phyloP scores from a whole-genome alignment of 2,888 invertebrate genomes.

The Liodrosophila aerea region DNA sequence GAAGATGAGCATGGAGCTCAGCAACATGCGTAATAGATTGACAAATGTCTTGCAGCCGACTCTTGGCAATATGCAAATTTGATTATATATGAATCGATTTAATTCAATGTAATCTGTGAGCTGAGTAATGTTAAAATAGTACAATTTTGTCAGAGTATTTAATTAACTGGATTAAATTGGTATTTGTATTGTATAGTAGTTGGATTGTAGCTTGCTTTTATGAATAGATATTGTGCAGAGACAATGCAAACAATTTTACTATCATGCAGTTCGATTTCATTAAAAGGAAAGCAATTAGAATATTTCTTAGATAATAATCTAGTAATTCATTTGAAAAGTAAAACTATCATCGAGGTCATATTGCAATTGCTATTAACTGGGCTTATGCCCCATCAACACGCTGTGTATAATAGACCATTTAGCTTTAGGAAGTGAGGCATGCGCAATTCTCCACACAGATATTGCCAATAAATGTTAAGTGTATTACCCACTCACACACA shows the following conservation, averaged over 20 bases:
- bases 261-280: not conserved
- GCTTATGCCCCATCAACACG: constrained; percentile 40
- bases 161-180: too few relatives aligned
- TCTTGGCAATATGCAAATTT: too few relatives aligned
- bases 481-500: constrained; percentile 33
- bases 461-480: constrained; percentile 64
- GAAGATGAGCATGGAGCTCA: not conserved
- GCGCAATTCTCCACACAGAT: constrained; percentile 42
- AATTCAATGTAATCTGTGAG: not conserved
- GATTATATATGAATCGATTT: not conserved
- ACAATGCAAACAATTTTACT: constrained; percentile 2
- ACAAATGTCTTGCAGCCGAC: too few relatives aligned
- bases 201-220: too few relatives aligned
- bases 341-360: too few relatives aligned
- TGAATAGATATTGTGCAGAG: too few relatives aligned
- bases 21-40: too few relatives aligned
- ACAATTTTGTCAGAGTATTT: too few relatives aligned
- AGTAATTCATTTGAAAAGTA: too few relatives aligned
- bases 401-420: constrained; percentile 54
- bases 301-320: too few relatives aligned
- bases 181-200: too few relatives aligned
- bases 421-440: constrained; percentile 59
- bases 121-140: constrained; percentile 14
- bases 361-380: constrained; percentile 26
- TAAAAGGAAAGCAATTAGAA: too few relatives aligned